Conservation (phyloP, 2,888 invertebrate genomes). For the Melolontha melolontha region DNA sequence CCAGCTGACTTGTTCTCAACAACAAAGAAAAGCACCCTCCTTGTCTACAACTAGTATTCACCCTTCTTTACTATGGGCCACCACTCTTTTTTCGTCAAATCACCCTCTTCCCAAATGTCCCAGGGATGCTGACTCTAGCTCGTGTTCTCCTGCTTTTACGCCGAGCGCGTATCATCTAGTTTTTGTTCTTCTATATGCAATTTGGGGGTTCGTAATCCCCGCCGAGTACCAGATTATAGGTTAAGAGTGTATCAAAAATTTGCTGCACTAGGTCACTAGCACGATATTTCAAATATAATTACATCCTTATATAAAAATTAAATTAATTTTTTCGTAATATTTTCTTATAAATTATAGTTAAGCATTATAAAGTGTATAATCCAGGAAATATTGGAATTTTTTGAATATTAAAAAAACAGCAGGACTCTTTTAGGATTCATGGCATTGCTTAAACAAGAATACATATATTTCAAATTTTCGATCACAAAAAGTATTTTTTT, state of each 20-base stretch:
- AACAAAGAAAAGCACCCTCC: slow-evolving; percentile 64
- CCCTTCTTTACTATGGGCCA: slow-evolving; percentile 54
- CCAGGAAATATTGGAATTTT: too few species aligned
- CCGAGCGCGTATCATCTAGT: slow-evolving; percentile 41
- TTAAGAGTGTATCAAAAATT: slow-evolving; percentile 42
- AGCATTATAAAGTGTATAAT: too few species aligned
- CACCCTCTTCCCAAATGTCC: slow-evolving; percentile 45
- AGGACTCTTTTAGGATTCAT: too few species aligned
- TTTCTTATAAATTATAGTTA: too few species aligned
- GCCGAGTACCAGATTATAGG: slow-evolving; percentile 38
- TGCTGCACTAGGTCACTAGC: slow-evolving; percentile 47
- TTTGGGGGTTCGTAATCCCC: slow-evolving; percentile 35
- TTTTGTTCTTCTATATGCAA: slow-evolving; percentile 38
- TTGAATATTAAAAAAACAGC: too few species aligned
- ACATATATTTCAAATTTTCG: too few species aligned
- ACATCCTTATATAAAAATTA: slow-evolving; percentile 13
- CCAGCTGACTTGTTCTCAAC: slow-evolving; percentile 66
- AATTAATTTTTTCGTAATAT: too few species aligned
- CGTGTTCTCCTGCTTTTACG: slow-evolving; percentile 41
- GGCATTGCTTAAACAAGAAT: too few species aligned
- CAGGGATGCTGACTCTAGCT: slow-evolving; percentile 40
- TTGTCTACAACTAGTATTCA: slow-evolving; percentile 54
- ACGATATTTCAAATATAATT: slow-evolving; percentile 11
- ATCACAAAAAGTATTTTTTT: too few species aligned
- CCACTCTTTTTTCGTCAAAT: slow-evolving; percentile 52